Evolutionary conservation across 2,797 vertebrate genomes (phyloP), one percentile per base, ranked within the genome.

Genomic region (Gallinago stenura): DNA sequence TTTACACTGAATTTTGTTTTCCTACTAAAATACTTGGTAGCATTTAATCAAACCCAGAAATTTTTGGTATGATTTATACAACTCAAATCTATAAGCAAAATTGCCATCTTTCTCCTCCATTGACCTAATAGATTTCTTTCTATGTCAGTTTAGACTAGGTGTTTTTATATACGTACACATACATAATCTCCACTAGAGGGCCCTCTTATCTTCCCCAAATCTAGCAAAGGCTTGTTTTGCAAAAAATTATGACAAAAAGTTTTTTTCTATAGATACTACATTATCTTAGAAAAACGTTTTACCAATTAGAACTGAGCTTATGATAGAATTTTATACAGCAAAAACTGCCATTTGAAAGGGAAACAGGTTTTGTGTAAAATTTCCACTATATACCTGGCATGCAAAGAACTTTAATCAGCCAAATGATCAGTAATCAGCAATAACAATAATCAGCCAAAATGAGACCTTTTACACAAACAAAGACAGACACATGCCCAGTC

Each of bases 121-220:
- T 37, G 80, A 75, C 13, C 41, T 54, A 39, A 50, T 8, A 60
- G 50, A 26, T 61, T 39, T 72, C 15, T 58, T 57, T 33, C 51
- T 7, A 41, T 3, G 0, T 28, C 11, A 11, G 19, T 54, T 81
- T 26, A 75, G 37, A 26, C 18, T 46, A 22, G 21, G 21, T 21
- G 2, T 15, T 0, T 15, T 4, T 14, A 4, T 5, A 10, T 3
- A 4, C 2, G 15, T 6, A 13, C 1, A 17, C 6, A 12, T 6
- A 46, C 5, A 45, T 3, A 69, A 45, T 20, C 0, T 71, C 95
- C 96, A 96, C 95, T 87, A 92, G 92, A 14, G 92, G 92, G 90
- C 84, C 41, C 91, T 86, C 89, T 68, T 92, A 85, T 57, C 89
- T 33, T 78, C 93, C 48, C 45, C 57, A 97, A 95, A 85, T 28